A percentile compares a stretch with the other conserved stretches of the same genome.
Conservation (phyloP, 1,140 invertebrate species). For the Araneus ventricosus region DNA sequence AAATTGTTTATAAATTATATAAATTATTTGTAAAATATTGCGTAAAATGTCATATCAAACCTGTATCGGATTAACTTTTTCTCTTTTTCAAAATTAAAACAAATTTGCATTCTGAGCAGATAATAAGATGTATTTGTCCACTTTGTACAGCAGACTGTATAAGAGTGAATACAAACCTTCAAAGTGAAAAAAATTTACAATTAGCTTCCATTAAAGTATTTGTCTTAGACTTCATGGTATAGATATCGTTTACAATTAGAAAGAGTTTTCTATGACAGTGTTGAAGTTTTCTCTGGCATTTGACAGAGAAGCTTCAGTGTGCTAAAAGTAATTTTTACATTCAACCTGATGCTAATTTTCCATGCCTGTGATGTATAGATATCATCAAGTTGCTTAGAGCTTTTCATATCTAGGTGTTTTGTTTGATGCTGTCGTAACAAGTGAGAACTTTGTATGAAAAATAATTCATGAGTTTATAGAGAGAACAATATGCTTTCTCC, state of each 20-base stretch:
- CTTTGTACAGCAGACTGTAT: slow-evolving; percentile 4
- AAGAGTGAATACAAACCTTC: neutral
- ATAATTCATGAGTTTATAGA: neutral
- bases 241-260: slow-evolving; percentile 2
- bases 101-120: neutral
- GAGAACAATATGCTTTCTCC: neutral
- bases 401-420: slow-evolving; percentile 48
- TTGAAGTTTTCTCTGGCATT: neutral
- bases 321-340: slow-evolving; percentile 11
- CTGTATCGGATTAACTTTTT: no score
- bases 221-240: slow-evolving; percentile 5
- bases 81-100: neutral
- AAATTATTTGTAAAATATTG: no score
- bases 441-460: slow-evolving; percentile 36
- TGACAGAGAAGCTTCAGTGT: neutral
- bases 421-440: slow-evolving; percentile 26
- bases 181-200: slow-evolving; percentile 54
- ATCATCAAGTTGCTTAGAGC: slow-evolving; percentile 42
- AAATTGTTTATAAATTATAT: no score
- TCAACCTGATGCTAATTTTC: neutral
- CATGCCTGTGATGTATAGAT: neutral
- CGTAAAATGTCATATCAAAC: no score
- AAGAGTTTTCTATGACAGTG: slow-evolving; percentile 32
- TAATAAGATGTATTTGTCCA: neutral
- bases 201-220: slow-evolving; percentile 52